These are phyloP conservation scores for Machimus rusticus DNA, from an alignment of 2,888 invertebrate genomes.

Conservation along the genomic window DNA sequence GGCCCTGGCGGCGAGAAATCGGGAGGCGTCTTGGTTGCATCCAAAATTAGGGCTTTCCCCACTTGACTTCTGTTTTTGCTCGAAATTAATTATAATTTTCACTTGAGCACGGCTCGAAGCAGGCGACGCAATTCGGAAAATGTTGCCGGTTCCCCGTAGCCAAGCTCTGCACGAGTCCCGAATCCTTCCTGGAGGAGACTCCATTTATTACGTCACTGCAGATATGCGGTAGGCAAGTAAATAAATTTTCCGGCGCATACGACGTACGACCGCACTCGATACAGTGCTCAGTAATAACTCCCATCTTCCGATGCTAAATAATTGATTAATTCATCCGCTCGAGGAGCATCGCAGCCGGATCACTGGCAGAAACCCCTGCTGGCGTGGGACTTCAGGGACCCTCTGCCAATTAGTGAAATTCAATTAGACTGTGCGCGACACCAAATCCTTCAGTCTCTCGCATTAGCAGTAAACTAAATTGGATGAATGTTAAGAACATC, in stretches of 20 bases:
- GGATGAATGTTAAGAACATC: conserved; percentile 31
- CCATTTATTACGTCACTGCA: conserved; percentile 6
- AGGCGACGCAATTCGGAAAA: not conserved
- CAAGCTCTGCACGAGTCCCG: not conserved
- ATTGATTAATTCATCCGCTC: not conserved
- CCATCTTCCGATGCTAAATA: conserved; percentile 8
- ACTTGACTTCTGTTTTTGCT: not conserved
- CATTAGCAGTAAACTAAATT: conserved; percentile 33
- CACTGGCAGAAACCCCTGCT: not conserved
- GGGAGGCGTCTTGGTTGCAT: not conserved
- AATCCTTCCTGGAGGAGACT: not conserved
- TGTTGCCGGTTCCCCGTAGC: not conserved
- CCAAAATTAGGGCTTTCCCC: not conserved
- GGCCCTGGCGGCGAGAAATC: not conserved
- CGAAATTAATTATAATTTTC: not conserved
- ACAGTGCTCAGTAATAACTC: not conserved
- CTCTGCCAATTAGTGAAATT: conserved; percentile 26
- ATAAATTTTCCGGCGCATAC: not conserved
- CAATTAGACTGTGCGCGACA: conserved; percentile 23
- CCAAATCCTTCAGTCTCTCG: conserved; percentile 20
- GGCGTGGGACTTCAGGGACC: not conserved
- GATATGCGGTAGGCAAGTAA: conserved; percentile 19
- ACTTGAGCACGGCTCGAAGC: not conserved
- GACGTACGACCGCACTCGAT: not conserved
- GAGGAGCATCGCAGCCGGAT: not conserved